These are phyloP conservation scores for Abramis brama DNA, from an alignment of 2,113 vertebrate species.

Conservation along the genomic window DNA sequence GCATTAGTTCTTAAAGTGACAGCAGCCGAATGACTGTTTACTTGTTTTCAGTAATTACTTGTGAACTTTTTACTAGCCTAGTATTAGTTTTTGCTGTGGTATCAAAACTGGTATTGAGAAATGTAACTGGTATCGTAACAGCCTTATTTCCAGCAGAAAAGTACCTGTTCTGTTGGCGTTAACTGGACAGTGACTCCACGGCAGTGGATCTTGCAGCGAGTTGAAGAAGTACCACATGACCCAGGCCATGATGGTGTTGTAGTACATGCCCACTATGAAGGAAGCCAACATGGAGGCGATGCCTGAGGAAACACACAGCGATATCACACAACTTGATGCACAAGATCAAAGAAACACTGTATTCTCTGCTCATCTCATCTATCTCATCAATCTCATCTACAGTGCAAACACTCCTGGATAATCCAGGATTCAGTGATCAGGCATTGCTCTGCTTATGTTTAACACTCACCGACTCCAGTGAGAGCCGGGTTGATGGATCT, in stretches of 20 bases:
- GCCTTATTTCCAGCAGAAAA: too few relatives aligned
- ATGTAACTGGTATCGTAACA: too few relatives aligned
- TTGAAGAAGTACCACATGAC: slow-evolving; percentile 99
- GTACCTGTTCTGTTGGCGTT: slow-evolving; percentile 82
- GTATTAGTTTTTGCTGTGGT: too few relatives aligned
- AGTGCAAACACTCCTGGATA: background rate
- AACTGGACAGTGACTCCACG: slow-evolving; percentile 89
- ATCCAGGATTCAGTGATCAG: background rate
- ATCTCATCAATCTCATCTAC: too few relatives aligned
- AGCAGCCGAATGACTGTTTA: too few relatives aligned
- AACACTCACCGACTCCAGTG: slow-evolving; percentile 85
- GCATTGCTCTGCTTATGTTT: background rate
- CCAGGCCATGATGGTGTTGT: slow-evolving; percentile 95
- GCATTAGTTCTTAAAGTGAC: too few relatives aligned
- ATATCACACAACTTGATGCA: too few relatives aligned
- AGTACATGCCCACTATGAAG: slow-evolving; percentile 89
- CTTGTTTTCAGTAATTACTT: too few relatives aligned
- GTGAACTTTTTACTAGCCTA: too few relatives aligned
- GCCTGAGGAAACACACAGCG: slow-evolving; percentile 70
- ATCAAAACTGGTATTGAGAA: too few relatives aligned
- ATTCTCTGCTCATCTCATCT: too few relatives aligned
- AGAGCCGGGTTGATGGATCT: slow-evolving; percentile 85
- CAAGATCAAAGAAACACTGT: too few relatives aligned
- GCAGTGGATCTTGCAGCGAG: slow-evolving; percentile 92
- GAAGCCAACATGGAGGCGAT: slow-evolving; percentile 87